These are phyloP conservation scores for Pavo muticus DNA, from an alignment of 2,113 vertebrate genomes.

Conservation along the genomic window DNA sequence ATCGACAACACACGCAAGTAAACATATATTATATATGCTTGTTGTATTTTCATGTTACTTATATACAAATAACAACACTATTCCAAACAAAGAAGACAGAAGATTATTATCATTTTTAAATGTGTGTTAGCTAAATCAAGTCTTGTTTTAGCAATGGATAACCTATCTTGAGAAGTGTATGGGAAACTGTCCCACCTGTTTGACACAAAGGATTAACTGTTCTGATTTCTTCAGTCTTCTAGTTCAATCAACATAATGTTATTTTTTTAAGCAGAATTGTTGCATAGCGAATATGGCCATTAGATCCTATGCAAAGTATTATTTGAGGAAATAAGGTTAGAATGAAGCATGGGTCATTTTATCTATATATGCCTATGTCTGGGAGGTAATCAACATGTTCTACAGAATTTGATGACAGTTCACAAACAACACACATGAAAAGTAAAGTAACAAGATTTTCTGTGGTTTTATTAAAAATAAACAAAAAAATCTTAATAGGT, in stretches of 20 bases:
- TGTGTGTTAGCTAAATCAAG: not conserved
- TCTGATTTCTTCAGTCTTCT: not conserved
- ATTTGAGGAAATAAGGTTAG: not conserved
- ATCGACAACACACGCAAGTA: too few relatives aligned
- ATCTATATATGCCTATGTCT: not conserved
- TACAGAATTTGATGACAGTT: not conserved
- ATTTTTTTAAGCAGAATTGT: not conserved
- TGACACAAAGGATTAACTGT: not conserved
- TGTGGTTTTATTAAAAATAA: not conserved
- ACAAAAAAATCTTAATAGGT: not conserved
- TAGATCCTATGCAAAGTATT: not conserved
- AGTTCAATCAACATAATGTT: not conserved
- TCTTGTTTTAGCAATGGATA: not conserved
- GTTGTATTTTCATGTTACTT: too few relatives aligned
- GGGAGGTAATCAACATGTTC: not conserved
- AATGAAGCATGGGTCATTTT: not conserved
- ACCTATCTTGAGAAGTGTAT: not conserved
- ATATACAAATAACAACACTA: not conserved
- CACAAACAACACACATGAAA: not conserved
- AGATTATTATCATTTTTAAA: not conserved
- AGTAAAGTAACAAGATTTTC: not conserved
- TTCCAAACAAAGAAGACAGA: not conserved
- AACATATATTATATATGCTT: too few relatives aligned
- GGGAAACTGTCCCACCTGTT: not conserved
- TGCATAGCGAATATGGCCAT: not conserved